Percentiles rank a stretch among this genome's conserved stretches.
phyloP scores from a whole-genome alignment of 1,140 invertebrate species.

The Temnothorax nylanderi region DNA sequence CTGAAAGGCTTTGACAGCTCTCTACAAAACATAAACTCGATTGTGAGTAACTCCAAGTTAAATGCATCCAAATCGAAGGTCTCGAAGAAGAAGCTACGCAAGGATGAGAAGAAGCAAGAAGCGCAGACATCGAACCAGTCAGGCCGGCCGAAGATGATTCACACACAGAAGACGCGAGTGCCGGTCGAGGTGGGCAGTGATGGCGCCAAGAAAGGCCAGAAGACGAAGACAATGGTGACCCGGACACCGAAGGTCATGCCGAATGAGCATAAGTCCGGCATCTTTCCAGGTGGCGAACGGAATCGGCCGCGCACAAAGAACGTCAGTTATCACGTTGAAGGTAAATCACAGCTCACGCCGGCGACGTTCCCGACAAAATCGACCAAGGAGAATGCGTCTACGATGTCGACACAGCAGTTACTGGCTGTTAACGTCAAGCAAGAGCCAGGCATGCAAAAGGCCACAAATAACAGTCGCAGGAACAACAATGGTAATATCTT shows the following conservation, averaged over 20 bases:
- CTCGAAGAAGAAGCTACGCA: slow-evolving; percentile 79
- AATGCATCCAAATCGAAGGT: slow-evolving; percentile 81
- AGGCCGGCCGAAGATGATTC: slow-evolving; percentile 90
- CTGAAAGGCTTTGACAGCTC: slow-evolving; percentile 86
- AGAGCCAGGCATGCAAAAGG: slow-evolving; percentile 73
- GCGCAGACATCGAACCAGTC: slow-evolving; percentile 79
- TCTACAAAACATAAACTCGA: slow-evolving; percentile 86
- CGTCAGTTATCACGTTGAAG: slow-evolving; percentile 88
- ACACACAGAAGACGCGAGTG: slow-evolving; percentile 89
- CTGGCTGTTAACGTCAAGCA: slow-evolving; percentile 78
- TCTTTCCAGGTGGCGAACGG: slow-evolving; percentile 84
- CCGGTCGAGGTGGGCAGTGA: slow-evolving; percentile 85
- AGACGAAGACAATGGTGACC: slow-evolving; percentile 87
- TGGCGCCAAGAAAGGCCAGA: slow-evolving; percentile 86
- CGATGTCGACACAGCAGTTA: background rate
- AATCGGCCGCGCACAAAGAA: slow-evolving; percentile 88
- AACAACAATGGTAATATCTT: slow-evolving; percentile 82
- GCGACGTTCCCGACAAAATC: slow-evolving; percentile 82
- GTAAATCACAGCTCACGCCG: slow-evolving; percentile 81
- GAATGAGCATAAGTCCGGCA: slow-evolving; percentile 82
- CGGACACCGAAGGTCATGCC: slow-evolving; percentile 86
- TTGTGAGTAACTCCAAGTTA: slow-evolving; percentile 83
- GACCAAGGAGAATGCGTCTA: slow-evolving; percentile 71
- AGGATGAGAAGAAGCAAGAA: slow-evolving; percentile 83
- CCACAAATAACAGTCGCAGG: slow-evolving; percentile 72